A percentile compares a stretch with the other conserved stretches of the same genome.
phyloP scores from a whole-genome alignment of 2,888 invertebrate species.

The Microctonus hyperodae region DNA sequence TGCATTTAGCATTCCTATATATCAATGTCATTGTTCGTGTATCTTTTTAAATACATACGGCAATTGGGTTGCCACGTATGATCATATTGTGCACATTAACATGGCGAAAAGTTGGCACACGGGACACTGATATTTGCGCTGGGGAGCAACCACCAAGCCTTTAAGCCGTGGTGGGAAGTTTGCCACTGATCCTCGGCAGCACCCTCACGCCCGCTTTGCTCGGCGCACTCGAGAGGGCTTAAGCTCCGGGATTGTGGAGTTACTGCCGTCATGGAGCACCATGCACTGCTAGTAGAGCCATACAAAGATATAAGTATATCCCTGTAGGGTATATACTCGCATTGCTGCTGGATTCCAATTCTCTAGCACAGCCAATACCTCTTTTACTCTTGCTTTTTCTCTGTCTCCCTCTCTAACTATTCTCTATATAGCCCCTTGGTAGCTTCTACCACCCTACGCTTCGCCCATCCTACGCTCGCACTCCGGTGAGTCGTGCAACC shows the following conservation, averaged over 20 bases:
- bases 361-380: slow-evolving; percentile 28
- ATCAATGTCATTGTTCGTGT: not conserved
- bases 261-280: slow-evolving; percentile 61
- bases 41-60: not conserved
- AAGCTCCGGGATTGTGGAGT: slow-evolving; percentile 62
- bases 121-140: slow-evolving; percentile 36
- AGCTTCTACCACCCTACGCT: slow-evolving; percentile 16
- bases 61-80: slow-evolving; percentile 40
- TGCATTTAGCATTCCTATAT: not conserved
- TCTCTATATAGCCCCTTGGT: slow-evolving; percentile 29
- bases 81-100: slow-evolving; percentile 61
- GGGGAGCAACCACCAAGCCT: slow-evolving; percentile 62
- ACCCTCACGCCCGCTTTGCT: slow-evolving; percentile 34
- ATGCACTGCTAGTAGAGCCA: slow-evolving; percentile 55
- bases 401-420: slow-evolving; percentile 8
- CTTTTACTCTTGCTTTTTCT: slow-evolving; percentile 33
- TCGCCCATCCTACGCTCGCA: slow-evolving; percentile 33
- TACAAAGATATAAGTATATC: slow-evolving; percentile 32
- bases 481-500: slow-evolving; percentile 45
- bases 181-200: slow-evolving; percentile 61
- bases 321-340: slow-evolving; percentile 18
- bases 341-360: slow-evolving; percentile 22
- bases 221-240: slow-evolving; percentile 51
- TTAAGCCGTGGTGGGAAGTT: slow-evolving; percentile 63
- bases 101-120: slow-evolving; percentile 58